These are phyloP conservation scores for Luperina nickerlii DNA, from an alignment of 2,888 invertebrate genomes.

Conservation along the genomic window DNA sequence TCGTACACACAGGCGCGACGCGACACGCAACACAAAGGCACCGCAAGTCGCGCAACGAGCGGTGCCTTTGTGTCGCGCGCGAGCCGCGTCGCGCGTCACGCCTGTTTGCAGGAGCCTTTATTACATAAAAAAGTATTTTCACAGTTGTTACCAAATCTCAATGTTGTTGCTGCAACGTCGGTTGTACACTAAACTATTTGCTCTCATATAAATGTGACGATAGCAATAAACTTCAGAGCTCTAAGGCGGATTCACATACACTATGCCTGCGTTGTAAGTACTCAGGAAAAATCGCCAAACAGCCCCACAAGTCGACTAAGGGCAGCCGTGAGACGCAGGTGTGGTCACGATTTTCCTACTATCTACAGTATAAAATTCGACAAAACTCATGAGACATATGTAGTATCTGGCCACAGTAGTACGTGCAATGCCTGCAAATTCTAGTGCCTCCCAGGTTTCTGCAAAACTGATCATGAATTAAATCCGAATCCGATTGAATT, in stretches of 20 bases:
- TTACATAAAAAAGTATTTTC: slow-evolving; percentile 37
- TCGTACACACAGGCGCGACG: too few relatives aligned
- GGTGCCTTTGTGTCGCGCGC: too few relatives aligned
- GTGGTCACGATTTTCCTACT: slow-evolving; percentile 3
- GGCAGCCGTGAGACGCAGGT: background rate
- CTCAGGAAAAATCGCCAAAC: background rate
- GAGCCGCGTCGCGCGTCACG: too few relatives aligned
- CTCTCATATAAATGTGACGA: slow-evolving; percentile 34
- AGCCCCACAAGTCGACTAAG: background rate
- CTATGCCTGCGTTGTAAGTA: background rate
- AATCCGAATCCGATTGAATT: background rate
- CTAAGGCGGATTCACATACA: background rate
- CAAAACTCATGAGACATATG: background rate
- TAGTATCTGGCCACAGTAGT: background rate
- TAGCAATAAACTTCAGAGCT: slow-evolving; percentile 41
- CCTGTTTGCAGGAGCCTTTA: too few relatives aligned
- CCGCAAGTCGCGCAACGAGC: too few relatives aligned
- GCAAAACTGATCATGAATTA: background rate
- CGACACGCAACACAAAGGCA: too few relatives aligned
- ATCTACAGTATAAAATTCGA: background rate
- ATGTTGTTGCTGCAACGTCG: slow-evolving; percentile 11
- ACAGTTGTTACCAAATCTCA: slow-evolving; percentile 42
- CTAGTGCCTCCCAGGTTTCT: background rate
- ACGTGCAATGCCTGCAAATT: background rate
- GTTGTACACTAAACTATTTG: slow-evolving; percentile 39